phyloP scores from a whole-genome alignment of 2,888 invertebrate genomes.

The Himalopsyche japonica region DNA sequence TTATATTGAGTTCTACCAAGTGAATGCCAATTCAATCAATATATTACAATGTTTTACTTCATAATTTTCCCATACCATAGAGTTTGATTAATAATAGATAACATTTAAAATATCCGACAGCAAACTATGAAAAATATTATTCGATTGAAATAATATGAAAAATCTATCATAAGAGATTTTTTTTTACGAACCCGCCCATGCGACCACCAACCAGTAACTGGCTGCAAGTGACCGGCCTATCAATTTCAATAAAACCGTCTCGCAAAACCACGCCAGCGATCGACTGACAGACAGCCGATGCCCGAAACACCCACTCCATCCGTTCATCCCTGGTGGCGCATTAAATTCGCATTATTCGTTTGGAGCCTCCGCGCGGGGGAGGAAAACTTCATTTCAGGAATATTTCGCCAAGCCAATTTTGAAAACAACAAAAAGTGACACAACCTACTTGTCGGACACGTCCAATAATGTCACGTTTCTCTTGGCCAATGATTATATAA shows the following conservation, averaged over 20 bases:
- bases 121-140: too few relatives aligned
- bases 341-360: conserved; percentile 33
- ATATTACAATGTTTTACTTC: too few relatives aligned
- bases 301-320: background rate
- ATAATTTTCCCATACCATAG: too few relatives aligned
- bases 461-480: background rate
- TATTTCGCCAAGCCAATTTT: background rate
- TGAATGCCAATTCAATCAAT: too few relatives aligned
- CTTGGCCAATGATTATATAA: background rate
- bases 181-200: background rate
- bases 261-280: conserved; percentile 2
- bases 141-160: too few relatives aligned
- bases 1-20: too few relatives aligned
- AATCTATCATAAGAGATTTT: too few relatives aligned
- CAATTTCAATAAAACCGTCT: conserved; percentile 37
- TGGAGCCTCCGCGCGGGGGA: background rate
- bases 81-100: too few relatives aligned
- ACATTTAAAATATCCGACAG: too few relatives aligned
- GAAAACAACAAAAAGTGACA: conserved; percentile 1
- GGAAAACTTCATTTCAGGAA: background rate
- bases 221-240: conserved; percentile 24
- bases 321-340: conserved; percentile 21
- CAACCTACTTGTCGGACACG: background rate
- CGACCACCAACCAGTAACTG: background rate
- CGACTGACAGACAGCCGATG: background rate